A percentile compares a stretch with the other conserved stretches of the same genome.
phyloP scores from a whole-genome alignment of 2,888 invertebrate species.

The Thumatha senex region DNA sequence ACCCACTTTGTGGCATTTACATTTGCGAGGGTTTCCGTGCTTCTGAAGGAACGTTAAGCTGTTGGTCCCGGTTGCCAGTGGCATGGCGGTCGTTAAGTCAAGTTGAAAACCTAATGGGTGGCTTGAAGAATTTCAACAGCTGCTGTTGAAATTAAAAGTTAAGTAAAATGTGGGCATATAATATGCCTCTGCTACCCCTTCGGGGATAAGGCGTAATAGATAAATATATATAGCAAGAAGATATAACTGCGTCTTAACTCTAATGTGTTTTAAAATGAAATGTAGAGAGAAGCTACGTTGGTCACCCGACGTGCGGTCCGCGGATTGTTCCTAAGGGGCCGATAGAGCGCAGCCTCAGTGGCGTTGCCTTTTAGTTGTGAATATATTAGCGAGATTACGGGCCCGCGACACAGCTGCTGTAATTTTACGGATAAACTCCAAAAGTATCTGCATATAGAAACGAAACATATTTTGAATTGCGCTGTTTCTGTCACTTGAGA shows the following conservation, averaged over 20 bases:
- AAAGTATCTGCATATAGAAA: slow-evolving; percentile 59
- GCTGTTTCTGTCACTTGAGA: background rate
- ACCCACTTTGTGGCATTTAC: no score
- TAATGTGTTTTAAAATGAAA: slow-evolving; percentile 42
- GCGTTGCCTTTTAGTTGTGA: slow-evolving; percentile 76
- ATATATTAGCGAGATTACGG: slow-evolving; percentile 75
- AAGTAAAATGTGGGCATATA: no score
- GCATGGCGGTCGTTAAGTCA: no score
- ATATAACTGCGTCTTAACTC: background rate
- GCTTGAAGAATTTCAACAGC: no score
- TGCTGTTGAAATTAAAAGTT: no score
- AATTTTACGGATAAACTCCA: slow-evolving; percentile 69
- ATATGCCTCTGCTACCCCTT: no score
- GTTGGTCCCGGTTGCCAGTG: no score
- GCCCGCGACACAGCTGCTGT: slow-evolving; percentile 55
- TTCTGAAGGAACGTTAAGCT: no score
- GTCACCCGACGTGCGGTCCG: slow-evolving; percentile 61
- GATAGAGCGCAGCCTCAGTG: slow-evolving; percentile 46
- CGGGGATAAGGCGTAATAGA: no score
- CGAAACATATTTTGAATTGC: slow-evolving; percentile 45
- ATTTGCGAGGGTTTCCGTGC: no score
- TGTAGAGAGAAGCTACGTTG: slow-evolving; percentile 42
- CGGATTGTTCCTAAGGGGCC: slow-evolving; percentile 63
- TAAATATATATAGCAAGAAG: no score
- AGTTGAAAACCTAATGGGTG: no score